phyloP scores from a whole-genome alignment of 2,113 vertebrate genomes.

The Zosterops lateralis region DNA sequence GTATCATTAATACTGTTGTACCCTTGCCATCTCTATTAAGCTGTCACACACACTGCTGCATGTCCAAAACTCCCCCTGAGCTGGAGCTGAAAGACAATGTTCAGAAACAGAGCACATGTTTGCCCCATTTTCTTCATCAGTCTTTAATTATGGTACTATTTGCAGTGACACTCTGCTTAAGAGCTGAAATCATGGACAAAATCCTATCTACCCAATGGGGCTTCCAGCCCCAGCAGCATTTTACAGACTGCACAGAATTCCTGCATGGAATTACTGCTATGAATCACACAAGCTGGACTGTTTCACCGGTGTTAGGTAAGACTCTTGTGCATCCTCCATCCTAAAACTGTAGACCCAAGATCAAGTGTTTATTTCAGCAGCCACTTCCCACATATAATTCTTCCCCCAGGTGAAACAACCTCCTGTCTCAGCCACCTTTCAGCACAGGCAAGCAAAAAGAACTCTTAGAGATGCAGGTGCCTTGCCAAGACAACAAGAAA shows the following conservation, averaged over 20 bases:
- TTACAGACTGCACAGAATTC: neutral
- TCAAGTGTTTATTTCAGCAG: neutral
- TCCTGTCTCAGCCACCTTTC: neutral
- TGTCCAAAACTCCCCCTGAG: neutral
- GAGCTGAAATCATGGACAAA: neutral
- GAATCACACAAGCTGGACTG: neutral
- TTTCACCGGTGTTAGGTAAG: neutral
- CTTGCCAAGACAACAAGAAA: neutral
- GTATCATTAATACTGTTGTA: neutral
- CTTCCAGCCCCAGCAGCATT: neutral
- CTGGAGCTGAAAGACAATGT: neutral
- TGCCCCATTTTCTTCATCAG: neutral
- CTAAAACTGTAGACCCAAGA: neutral
- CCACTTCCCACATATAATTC: neutral
- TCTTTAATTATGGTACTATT: neutral
- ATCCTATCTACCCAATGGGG: accelerated
- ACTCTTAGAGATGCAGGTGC: neutral
- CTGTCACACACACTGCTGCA: neutral
- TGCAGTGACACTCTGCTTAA: neutral
- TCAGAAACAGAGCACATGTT: neutral
- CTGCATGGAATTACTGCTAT: neutral
- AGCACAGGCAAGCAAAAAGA: neutral
- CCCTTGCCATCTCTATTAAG: neutral
- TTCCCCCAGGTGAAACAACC: neutral
- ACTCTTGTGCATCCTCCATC: neutral